A percentile compares a stretch with the other conserved stretches of the same genome.
These are phyloP conservation scores for Rhaphigaster nebulosa DNA, from an alignment of 2,888 invertebrate genomes.

Conservation along the genomic window DNA sequence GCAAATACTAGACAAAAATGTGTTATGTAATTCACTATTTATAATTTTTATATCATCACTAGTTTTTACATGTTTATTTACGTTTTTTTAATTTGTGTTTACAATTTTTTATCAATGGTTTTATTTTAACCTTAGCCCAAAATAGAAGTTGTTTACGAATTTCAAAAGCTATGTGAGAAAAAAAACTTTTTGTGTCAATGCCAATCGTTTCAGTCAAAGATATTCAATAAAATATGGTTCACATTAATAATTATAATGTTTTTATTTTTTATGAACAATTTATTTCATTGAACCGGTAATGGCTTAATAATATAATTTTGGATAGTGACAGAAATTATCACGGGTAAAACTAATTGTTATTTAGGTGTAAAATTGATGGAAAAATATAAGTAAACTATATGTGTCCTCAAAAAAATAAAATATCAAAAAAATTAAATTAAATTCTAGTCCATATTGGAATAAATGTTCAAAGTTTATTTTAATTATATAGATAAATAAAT, in stretches of 20 bases:
- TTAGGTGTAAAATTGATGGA: too few relatives aligned
- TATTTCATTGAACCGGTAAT: not conserved
- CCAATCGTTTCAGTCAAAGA: not conserved
- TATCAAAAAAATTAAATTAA: too few relatives aligned
- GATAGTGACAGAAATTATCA: too few relatives aligned
- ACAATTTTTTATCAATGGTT: conserved; percentile 1
- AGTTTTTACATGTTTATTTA: not conserved
- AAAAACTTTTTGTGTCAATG: not conserved
- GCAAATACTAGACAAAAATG: conserved; percentile 5
- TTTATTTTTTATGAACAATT: not conserved
- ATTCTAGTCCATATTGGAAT: too few relatives aligned
- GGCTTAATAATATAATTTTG: not conserved
- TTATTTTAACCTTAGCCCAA: not conserved
- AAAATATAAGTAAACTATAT: too few relatives aligned
- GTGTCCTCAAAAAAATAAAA: too few relatives aligned
- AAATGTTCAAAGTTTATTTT: too few relatives aligned
- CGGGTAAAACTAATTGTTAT: too few relatives aligned
- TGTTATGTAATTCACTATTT: not conserved
- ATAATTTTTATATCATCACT: not conserved
- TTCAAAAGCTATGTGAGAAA: not conserved
- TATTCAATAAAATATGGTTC: not conserved
- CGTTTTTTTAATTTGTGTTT: not conserved
- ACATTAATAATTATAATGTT: too few relatives aligned
- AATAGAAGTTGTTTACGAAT: not conserved
- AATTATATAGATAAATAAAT: too few relatives aligned